phyloP scores from a whole-genome alignment of 2,888 invertebrate species.

The Abscondita cerata region DNA sequence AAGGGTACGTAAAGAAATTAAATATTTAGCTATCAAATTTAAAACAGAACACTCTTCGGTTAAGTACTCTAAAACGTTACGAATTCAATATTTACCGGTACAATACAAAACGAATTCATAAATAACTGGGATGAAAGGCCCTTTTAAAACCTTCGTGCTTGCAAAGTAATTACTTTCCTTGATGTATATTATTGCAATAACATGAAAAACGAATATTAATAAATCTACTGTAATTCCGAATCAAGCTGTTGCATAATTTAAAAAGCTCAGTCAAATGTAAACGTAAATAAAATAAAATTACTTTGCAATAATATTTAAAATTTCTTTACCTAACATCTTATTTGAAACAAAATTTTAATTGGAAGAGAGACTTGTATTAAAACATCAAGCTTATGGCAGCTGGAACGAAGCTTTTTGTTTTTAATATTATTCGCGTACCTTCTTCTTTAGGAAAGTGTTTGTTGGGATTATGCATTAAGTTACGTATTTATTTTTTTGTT shows the following conservation, averaged over 20 bases:
- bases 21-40: not conserved
- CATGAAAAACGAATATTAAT: conserved; percentile 3
- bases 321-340: no score
- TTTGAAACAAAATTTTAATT: no score
- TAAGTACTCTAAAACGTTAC: not conserved
- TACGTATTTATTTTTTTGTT: no score
- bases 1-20: not conserved
- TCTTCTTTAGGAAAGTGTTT: no score
- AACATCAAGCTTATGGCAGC: no score
- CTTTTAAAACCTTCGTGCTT: not conserved
- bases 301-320: no score
- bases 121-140: not conserved
- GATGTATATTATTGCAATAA: conserved; percentile 2
- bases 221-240: not conserved
- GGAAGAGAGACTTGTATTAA: no score
- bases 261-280: not conserved
- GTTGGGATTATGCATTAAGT: no score
- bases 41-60: not conserved
- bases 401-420: no score
- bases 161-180: not conserved
- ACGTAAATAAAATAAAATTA: no score
- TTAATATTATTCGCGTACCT: no score
- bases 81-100: conserved; percentile 2
- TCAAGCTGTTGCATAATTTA: conserved; percentile 4
- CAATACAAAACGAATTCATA: conserved; percentile 1